These are phyloP conservation scores for Aphelenchoides fujianensis DNA, from an alignment of 1,140 invertebrate species.

Conservation along the genomic window DNA sequence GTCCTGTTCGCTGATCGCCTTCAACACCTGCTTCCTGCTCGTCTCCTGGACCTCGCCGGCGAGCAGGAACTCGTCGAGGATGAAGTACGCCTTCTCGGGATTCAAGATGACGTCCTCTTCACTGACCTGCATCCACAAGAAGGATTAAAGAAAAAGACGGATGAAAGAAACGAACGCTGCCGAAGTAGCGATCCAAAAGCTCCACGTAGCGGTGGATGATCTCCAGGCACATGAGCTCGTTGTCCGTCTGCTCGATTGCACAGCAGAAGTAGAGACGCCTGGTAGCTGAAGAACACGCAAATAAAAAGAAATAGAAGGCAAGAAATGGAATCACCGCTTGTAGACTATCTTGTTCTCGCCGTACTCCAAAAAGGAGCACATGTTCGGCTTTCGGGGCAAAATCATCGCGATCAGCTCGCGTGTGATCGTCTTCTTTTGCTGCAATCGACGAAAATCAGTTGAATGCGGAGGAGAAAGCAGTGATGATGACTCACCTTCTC, in stretches of 20 bases:
- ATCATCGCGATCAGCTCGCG: conserved; percentile 95
- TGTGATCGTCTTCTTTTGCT: conserved; percentile 97
- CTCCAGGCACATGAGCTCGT: conserved; percentile 92
- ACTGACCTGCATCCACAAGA: conserved; percentile 76
- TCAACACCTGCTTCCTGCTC: conserved; percentile 96
- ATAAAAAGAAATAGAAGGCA: conserved; percentile 15
- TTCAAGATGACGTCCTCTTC: conserved; percentile 99
- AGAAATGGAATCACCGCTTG: conserved; percentile 80
- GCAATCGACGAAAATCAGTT: conserved; percentile 27
- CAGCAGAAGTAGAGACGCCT: conserved; percentile 97
- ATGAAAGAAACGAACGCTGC: conserved; percentile 80
- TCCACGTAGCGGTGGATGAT: conserved; percentile 98
- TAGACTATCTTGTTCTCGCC: conserved; percentile 98
- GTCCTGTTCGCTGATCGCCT: conserved; percentile 97
- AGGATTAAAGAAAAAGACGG: conserved; percentile 49
- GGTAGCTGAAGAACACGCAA: conserved; percentile 80
- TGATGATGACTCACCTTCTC: conserved; percentile 59
- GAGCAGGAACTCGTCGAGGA: conserved; percentile 90
- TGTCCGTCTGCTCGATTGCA: conserved; percentile 95
- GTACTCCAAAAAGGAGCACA: conserved; percentile 99
- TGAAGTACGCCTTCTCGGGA: conserved; percentile 99
- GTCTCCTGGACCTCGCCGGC: conserved; percentile 98
- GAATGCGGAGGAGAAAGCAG: too few species aligned
- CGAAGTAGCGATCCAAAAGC: conserved; percentile 98
- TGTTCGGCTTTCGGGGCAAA: conserved; percentile 94